A percentile compares a stretch with the other conserved stretches of the same genome.
phyloP scores from a whole-genome alignment of 1,140 invertebrate species.

The Drosophila serrata region DNA sequence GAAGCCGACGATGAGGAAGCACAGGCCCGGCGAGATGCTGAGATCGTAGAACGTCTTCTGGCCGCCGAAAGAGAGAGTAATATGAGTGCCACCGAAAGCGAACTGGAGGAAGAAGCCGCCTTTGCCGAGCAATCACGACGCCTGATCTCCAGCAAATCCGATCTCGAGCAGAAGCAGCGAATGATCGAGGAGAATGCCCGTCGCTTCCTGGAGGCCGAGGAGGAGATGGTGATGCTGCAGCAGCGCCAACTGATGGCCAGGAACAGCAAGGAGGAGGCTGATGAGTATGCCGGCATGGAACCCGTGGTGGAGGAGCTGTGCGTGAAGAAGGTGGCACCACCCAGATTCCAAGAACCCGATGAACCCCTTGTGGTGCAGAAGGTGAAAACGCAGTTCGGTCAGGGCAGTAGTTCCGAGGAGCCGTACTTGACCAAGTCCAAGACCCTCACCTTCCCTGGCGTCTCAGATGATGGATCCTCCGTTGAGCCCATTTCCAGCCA shows the following conservation, averaged over 20 bases:
- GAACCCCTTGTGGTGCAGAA: constrained; percentile 59
- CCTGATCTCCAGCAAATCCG: constrained; percentile 43
- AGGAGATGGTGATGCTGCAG: constrained; percentile 78
- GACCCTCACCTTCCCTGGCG: constrained; percentile 65
- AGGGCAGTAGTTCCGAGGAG: constrained; percentile 52
- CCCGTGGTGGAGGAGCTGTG: constrained; percentile 76
- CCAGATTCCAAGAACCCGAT: constrained; percentile 55
- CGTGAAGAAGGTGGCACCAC: constrained; percentile 57
- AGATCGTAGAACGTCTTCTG: constrained; percentile 67
- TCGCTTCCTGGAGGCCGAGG: constrained; percentile 77
- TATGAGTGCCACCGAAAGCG: constrained; percentile 67
- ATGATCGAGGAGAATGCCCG: constrained; percentile 81
- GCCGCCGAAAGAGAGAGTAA: constrained; percentile 65
- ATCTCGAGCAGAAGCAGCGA: constrained; percentile 62
- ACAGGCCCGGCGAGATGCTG: constrained; percentile 57
- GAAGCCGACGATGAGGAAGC: constrained; percentile 42
- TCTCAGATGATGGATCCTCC: constrained; percentile 82
- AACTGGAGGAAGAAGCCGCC: constrained; percentile 71
- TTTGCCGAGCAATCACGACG: constrained; percentile 47
- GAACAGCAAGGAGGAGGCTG: constrained; percentile 41
- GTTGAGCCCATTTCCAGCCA: constrained; percentile 72
- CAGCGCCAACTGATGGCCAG: constrained; percentile 57
- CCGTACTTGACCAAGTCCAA: constrained; percentile 56
- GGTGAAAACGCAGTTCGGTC: constrained; percentile 79
- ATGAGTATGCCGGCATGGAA: constrained; percentile 55